Percentiles rank a stretch among this genome's conserved stretches.
These are phyloP conservation scores for Laterallus jamaicensis DNA, from an alignment of 2,113 vertebrate genomes.

Conservation along the genomic window DNA sequence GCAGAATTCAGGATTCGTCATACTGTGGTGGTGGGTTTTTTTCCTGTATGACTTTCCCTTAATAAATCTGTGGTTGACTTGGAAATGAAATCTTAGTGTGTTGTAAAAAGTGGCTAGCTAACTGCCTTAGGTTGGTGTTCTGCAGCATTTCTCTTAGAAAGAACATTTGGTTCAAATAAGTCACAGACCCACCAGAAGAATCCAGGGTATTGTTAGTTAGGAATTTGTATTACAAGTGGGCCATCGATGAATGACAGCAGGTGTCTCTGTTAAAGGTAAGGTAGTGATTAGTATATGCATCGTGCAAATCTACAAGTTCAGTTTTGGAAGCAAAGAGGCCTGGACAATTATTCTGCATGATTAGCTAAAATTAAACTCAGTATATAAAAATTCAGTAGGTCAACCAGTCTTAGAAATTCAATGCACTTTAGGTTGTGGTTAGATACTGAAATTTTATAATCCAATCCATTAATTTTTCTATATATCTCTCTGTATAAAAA, in stretches of 20 bases:
- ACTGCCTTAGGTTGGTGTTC: not conserved
- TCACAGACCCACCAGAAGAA: not conserved
- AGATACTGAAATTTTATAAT: not conserved
- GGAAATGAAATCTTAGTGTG: not conserved
- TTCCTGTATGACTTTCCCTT: not conserved
- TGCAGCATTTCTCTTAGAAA: not conserved
- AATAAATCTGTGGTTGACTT: not conserved
- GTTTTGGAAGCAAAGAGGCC: not conserved
- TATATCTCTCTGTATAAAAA: too few relatives aligned
- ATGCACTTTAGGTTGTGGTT: not conserved
- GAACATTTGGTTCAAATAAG: not conserved
- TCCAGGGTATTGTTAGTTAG: not conserved
- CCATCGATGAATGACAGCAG: slow-evolving; percentile 6
- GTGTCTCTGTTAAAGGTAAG: not conserved
- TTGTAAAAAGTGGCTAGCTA: not conserved
- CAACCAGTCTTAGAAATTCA: not conserved
- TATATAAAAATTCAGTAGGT: not conserved
- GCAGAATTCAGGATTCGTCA: not conserved
- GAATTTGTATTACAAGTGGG: slow-evolving; percentile 29
- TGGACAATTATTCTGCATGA: not conserved
- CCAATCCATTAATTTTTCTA: not conserved
- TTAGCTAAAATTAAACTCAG: not conserved
- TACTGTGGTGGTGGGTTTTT: not conserved
- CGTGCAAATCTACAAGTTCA: not conserved
- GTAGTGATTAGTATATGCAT: not conserved